A percentile compares a stretch with the other conserved stretches of the same genome.
phyloP scores from a whole-genome alignment of 2,888 invertebrate species.

The Acleris cristana region DNA sequence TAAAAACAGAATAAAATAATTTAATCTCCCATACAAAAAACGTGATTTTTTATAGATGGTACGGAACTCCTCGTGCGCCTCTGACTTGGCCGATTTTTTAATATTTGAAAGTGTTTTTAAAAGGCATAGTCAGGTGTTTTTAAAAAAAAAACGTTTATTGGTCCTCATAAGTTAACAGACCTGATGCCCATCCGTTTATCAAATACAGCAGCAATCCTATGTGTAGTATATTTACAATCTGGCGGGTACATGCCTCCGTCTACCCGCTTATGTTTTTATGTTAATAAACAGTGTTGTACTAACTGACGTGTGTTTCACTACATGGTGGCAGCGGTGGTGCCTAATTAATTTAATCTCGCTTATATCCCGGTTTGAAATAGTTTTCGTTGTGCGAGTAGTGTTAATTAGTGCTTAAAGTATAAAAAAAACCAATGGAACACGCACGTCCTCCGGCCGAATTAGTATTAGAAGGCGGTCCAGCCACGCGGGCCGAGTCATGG shows the following conservation, averaged over 20 bases:
- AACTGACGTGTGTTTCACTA: no score
- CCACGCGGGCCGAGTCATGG: conserved; percentile 36
- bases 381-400: background rate
- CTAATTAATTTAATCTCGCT: background rate
- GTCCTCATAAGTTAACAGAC: no score
- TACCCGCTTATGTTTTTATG: background rate
- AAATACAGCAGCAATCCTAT: no score
- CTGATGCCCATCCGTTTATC: no score
- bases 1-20: no score
- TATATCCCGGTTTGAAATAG: background rate
- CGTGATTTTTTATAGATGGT: no score
- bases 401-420: background rate
- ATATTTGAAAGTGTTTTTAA: no score
- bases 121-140: no score
- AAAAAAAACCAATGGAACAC: conserved; percentile 32
- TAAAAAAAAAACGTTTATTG: no score
- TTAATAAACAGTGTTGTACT: conserved; percentile 6
- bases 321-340: conserved; percentile 31
- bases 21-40: no score
- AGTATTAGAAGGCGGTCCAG: conserved; percentile 35
- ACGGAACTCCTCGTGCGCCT: no score
- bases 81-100: no score
- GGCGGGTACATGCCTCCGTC: background rate
- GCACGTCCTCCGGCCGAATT: conserved; percentile 39
- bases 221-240: background rate